Evolutionary conservation across 2,888 invertebrate genomes (phyloP).

Genomic region (Vannuccia rotundouncinata): DNA sequence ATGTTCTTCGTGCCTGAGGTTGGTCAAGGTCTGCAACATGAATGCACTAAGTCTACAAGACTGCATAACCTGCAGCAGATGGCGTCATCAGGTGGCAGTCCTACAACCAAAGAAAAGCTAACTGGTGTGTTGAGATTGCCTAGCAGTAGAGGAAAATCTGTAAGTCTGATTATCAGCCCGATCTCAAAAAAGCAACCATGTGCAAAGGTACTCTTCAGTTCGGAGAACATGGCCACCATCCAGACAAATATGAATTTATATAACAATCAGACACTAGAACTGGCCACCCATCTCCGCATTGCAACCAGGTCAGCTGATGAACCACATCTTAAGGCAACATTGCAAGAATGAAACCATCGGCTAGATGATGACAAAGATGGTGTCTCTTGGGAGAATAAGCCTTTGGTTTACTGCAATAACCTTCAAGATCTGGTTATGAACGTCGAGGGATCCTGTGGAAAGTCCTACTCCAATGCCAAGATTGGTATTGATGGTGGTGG

Average conservation of each 20-base stretch:
- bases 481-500: constrained; percentile 5
- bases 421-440: neutral
- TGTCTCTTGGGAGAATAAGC: neutral
- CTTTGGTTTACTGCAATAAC: neutral
- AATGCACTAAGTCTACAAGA: too few species aligned
- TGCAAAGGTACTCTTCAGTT: neutral
- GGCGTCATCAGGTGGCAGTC: too few species aligned
- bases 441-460: neutral
- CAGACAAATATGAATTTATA: neutral
- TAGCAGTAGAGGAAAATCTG: too few species aligned
- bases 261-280: neutral
- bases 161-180: too few species aligned
- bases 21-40: too few species aligned
- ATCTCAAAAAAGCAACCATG: too few species aligned
- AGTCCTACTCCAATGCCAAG: too few species aligned
- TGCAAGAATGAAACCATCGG: neutral
- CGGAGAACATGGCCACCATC: neutral
- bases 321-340: too few species aligned
- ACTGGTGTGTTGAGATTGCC: too few species aligned
- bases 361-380: neutral
- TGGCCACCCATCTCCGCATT: neutral
- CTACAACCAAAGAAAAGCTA: too few species aligned
- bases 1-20: too few species aligned
- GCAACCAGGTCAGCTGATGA: neutral
- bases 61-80: too few species aligned